These are phyloP conservation scores for Lepus europaeus DNA, from an alignment of 2,113 vertebrate species.

Conservation along the genomic window DNA sequence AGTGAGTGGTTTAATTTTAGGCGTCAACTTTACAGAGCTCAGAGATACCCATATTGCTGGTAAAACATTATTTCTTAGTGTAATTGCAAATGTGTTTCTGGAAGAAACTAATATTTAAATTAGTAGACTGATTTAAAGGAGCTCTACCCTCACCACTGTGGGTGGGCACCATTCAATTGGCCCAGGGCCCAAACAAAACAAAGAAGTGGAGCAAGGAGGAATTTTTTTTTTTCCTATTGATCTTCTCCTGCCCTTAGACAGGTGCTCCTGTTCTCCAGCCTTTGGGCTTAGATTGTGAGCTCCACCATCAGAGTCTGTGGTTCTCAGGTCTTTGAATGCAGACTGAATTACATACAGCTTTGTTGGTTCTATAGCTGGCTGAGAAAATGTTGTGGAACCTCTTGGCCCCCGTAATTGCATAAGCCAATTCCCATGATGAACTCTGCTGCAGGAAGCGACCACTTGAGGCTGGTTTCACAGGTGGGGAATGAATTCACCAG, in stretches of 20 bases:
- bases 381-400: not conserved
- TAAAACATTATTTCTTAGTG: too few relatives aligned
- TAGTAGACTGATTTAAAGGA: not conserved
- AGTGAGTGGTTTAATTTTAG: not conserved
- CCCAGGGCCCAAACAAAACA: not conserved
- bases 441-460: too few relatives aligned
- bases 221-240: not conserved
- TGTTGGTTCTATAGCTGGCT: not conserved
- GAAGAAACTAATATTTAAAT: too few relatives aligned
- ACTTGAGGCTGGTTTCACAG: too few relatives aligned
- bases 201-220: not conserved
- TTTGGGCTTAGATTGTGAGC: not conserved
- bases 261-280: not conserved
- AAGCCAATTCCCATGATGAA: not conserved
- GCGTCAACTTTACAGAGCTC: not conserved
- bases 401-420: not conserved
- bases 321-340: not conserved
- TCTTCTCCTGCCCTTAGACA: not conserved
- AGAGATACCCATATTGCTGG: not conserved
- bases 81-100: too few relatives aligned
- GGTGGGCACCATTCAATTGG: too few relatives aligned
- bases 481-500: too few relatives aligned
- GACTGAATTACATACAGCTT: not conserved
- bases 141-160: not conserved
- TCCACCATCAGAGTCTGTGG: not conserved